These are phyloP conservation scores for Silvanus unidentatus DNA, from an alignment of 2,888 invertebrate genomes.

Conservation along the genomic window DNA sequence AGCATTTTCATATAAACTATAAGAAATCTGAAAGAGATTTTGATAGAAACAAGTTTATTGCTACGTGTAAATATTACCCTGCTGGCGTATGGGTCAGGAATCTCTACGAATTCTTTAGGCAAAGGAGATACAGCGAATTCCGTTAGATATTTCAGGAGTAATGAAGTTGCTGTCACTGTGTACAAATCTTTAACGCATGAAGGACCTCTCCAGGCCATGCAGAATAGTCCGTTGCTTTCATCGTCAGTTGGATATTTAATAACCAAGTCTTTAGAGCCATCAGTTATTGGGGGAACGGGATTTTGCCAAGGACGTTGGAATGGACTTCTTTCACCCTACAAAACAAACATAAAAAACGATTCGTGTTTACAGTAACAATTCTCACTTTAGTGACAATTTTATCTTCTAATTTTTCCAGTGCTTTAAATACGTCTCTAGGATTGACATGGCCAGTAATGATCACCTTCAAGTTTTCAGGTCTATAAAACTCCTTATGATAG, in stretches of 20 bases:
- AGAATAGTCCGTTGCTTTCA: constrained; percentile 72
- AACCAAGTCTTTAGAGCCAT: constrained; percentile 52
- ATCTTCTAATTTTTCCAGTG: constrained; percentile 65
- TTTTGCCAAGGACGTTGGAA: constrained; percentile 75
- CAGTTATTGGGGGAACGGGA: constrained; percentile 56
- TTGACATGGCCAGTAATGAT: constrained; percentile 78
- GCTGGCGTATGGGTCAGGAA: constrained; percentile 74
- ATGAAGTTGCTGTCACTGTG: constrained; percentile 57
- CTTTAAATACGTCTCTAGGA: constrained; percentile 67
- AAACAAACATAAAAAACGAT: constrained; percentile 3
- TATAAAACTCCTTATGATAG: constrained; percentile 81
- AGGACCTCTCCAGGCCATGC: constrained; percentile 78
- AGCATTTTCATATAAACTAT: constrained; percentile 66
- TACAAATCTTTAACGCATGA: constrained; percentile 53
- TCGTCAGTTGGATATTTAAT: constrained; percentile 76
- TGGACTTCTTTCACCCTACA: constrained; percentile 48
- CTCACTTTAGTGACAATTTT: constrained; percentile 65
- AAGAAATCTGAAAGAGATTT: constrained; percentile 55
- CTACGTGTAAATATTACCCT: constrained; percentile 51
- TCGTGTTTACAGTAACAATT: neutral
- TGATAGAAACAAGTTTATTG: constrained; percentile 3
- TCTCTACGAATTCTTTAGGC: constrained; percentile 76
- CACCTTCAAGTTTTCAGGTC: constrained; percentile 80
- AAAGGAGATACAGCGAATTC: constrained; percentile 84
- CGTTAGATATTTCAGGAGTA: constrained; percentile 75